A percentile compares a stretch with the other conserved stretches of the same genome.
Conservation (phyloP, 1,140 invertebrate genomes). For the Macrobrachium rosenbergii region DNA sequence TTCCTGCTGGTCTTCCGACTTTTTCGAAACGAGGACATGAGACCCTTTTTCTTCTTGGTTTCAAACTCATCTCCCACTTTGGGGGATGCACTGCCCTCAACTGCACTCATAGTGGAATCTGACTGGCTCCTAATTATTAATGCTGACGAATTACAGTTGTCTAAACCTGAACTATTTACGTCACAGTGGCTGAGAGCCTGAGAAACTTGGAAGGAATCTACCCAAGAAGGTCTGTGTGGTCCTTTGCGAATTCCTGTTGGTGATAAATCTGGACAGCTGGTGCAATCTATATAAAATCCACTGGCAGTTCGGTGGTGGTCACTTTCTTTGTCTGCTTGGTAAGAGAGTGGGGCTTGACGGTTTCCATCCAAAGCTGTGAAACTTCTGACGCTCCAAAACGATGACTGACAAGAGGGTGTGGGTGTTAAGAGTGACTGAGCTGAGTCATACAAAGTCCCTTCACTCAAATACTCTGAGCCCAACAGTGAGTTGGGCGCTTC, state of each 20-base stretch:
- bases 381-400: background rate
- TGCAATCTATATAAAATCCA: slow-evolving; percentile 9
- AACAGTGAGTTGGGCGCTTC: slow-evolving; percentile 1
- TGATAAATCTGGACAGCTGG: slow-evolving; percentile 47
- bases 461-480: slow-evolving; percentile 29
- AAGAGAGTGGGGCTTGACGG: background rate
- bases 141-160: too few relatives aligned
- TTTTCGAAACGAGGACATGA: slow-evolving; percentile 55
- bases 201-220: background rate
- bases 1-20: slow-evolving; percentile 51
- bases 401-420: background rate
- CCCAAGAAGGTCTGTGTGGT: background rate
- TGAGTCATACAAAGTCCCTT: slow-evolving; percentile 43
- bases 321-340: background rate
- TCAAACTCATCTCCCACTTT: slow-evolving; percentile 21
- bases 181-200: too few relatives aligned
- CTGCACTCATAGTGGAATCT: slow-evolving; percentile 22
- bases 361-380: background rate
- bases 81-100: slow-evolving; percentile 17
- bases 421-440: slow-evolving; percentile 30
- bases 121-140: too few relatives aligned
- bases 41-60: slow-evolving; percentile 54
- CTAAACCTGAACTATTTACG: too few relatives aligned
- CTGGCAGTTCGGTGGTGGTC: background rate
- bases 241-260: background rate